These are phyloP conservation scores for Prorops nasuta DNA, from an alignment of 1,140 invertebrate species.

Conservation along the genomic window DNA sequence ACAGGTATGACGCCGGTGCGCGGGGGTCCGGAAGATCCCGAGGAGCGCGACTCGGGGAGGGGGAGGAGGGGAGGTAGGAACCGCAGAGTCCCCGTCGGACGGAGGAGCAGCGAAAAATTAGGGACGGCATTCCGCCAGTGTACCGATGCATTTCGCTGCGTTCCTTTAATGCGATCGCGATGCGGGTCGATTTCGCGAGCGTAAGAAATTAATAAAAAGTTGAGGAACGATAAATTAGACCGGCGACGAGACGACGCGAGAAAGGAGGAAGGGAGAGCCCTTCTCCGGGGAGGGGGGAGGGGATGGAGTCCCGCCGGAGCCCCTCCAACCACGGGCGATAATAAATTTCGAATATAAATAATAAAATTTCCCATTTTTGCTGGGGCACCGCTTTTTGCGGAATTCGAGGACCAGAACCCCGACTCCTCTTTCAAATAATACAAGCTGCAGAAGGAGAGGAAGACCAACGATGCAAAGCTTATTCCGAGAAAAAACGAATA, in stretches of 20 bases:
- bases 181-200: constrained; percentile 38
- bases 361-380: constrained; percentile 37
- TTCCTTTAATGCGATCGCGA: constrained; percentile 33
- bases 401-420: too few relatives aligned
- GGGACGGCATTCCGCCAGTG: constrained; percentile 35
- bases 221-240: constrained; percentile 55
- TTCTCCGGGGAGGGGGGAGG: background rate
- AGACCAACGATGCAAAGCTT: too few relatives aligned
- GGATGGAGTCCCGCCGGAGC: background rate
- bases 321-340: constrained; percentile 30
- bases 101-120: constrained; percentile 32
- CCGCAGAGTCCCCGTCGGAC: background rate
- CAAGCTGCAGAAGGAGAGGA: too few relatives aligned
- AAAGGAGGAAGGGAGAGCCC: constrained; percentile 11
- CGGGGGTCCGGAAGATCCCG: constrained; percentile 1
- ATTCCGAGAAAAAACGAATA: too few relatives aligned
- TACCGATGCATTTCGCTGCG: constrained; percentile 24
- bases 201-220: constrained; percentile 56
- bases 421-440: too few relatives aligned
- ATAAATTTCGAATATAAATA: constrained; percentile 54
- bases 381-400: too few relatives aligned
- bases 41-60: background rate
- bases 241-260: constrained; percentile 38
- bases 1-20: background rate
- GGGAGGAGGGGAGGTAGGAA: background rate